Percentiles rank a stretch among this genome's conserved stretches.
Evolutionary conservation across 2,797 vertebrate species (phyloP).

Genomic region (Sebastes steindachneri): DNA sequence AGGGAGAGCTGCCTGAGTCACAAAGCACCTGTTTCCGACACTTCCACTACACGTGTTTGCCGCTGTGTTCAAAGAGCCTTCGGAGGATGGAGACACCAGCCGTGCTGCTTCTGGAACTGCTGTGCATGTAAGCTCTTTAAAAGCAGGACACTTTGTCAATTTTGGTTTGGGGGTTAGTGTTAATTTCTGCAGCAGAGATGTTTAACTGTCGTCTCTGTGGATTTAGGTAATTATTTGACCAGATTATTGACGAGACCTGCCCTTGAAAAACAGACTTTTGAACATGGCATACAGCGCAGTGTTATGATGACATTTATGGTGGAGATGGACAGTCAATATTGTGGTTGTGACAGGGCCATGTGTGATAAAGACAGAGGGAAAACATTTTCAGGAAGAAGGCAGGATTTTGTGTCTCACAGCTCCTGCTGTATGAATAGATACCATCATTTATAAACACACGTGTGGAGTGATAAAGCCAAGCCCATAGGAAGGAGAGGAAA

Average conservation of each 20-base stretch:
- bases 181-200: background rate
- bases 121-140: slow-evolving; percentile 17
- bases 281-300: background rate
- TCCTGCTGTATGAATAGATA: slow-evolving; percentile 74
- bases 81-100: slow-evolving; percentile 58
- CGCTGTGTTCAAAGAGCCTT: slow-evolving; percentile 78
- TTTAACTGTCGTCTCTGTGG: background rate
- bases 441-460: slow-evolving; percentile 62
- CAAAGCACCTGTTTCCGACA: slow-evolving; percentile 86
- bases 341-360: slow-evolving; percentile 28
- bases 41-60: slow-evolving; percentile 79
- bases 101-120: slow-evolving; percentile 44
- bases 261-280: slow-evolving; percentile 21
- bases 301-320: slow-evolving; percentile 28
- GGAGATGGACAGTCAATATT: slow-evolving; percentile 35
- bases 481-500: slow-evolving; percentile 55
- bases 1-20: slow-evolving; percentile 72
- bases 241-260: background rate
- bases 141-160: background rate
- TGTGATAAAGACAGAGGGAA: slow-evolving; percentile 59
- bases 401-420: slow-evolving; percentile 42
- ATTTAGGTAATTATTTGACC: background rate
- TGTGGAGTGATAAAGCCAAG: slow-evolving; percentile 51
- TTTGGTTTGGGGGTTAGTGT: background rate
- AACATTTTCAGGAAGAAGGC: slow-evolving; percentile 75